phyloP scores from a whole-genome alignment of 2,888 invertebrate species.

The Limenitis camilla region DNA sequence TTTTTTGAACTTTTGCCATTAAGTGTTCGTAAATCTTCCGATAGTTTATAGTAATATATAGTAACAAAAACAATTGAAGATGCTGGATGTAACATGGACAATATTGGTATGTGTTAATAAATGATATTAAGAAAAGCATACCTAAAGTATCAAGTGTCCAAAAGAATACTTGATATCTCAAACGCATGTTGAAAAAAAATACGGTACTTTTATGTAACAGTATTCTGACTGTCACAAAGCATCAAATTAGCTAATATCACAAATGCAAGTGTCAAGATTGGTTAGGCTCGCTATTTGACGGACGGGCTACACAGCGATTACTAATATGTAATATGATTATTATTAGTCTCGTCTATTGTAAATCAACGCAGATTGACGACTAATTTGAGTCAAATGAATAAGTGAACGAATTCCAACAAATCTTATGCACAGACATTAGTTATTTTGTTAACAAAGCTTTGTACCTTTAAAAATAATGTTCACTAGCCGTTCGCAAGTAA shows the following conservation, averaged over 20 bases:
- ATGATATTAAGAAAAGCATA: slow-evolving; percentile 8
- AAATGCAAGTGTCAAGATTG: slow-evolving; percentile 57
- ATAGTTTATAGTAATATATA: no score
- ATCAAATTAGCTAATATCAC: slow-evolving; percentile 42
- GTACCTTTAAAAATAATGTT: no score
- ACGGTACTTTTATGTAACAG: slow-evolving; percentile 24
- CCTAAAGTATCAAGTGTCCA: slow-evolving; percentile 22
- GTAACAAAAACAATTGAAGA: no score
- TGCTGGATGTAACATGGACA: background rate
- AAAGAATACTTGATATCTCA: slow-evolving; percentile 24
- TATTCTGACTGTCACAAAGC: slow-evolving; percentile 36
- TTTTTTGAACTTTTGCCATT: no score
- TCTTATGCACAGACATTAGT: slow-evolving; percentile 7
- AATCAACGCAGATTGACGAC: slow-evolving; percentile 33
- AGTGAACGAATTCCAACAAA: slow-evolving; percentile 12
- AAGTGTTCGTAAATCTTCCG: no score
- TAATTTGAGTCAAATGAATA: slow-evolving; percentile 27
- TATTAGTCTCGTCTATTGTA: slow-evolving; percentile 35
- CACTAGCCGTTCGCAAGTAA: no score
- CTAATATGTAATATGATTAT: slow-evolving; percentile 57
- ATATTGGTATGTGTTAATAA: background rate
- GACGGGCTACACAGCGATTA: slow-evolving; percentile 45
- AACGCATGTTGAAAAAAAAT: slow-evolving; percentile 21
- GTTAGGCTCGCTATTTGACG: slow-evolving; percentile 42
- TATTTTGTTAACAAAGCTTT: background rate